phyloP scores from a whole-genome alignment of 2,113 vertebrate species.

The Jaculus jaculus region DNA sequence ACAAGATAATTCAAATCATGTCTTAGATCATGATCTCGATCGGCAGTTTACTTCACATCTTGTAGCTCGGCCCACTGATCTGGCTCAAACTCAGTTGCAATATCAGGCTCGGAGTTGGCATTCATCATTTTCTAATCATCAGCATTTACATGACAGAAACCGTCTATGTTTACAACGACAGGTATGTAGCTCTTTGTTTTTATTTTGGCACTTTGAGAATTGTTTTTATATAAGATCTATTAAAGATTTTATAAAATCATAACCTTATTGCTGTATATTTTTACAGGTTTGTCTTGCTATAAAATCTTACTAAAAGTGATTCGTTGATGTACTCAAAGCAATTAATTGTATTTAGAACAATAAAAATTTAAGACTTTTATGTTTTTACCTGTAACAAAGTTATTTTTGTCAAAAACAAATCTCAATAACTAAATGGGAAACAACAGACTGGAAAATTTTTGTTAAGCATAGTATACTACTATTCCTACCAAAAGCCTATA shows the following conservation, averaged over 20 bases:
- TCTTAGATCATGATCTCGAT: conserved; percentile 86
- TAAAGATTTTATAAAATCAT: conserved; percentile 30
- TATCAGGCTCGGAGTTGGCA: conserved; percentile 84
- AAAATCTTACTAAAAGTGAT: conserved; percentile 12
- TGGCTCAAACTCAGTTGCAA: conserved; percentile 78
- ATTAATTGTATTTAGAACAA: conserved; percentile 53
- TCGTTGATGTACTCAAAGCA: conserved; percentile 40
- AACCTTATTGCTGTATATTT: not conserved
- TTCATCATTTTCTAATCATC: conserved; percentile 82
- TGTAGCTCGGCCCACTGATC: conserved; percentile 76
- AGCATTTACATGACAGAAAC: conserved; percentile 81
- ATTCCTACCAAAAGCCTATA: not conserved
- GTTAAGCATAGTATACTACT: not conserved
- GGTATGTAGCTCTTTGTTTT: conserved; percentile 80
- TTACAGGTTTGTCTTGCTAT: conserved; percentile 13
- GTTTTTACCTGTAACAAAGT: conserved; percentile 18
- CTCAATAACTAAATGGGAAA: not conserved
- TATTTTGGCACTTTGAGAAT: conserved; percentile 4
- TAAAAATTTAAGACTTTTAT: conserved; percentile 36
- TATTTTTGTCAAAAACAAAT: conserved; percentile 46
- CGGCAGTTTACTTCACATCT: conserved; percentile 81
- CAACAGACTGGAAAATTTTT: conserved; percentile 10
- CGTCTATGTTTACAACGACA: conserved; percentile 80
- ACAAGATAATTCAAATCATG: conserved; percentile 87
- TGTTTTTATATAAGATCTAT: conserved; percentile 17